Evolutionary conservation across 2,113 vertebrate genomes (phyloP), one percentile per base, ranked within the genome.

Genomic region (Labeo rohita): DNA sequence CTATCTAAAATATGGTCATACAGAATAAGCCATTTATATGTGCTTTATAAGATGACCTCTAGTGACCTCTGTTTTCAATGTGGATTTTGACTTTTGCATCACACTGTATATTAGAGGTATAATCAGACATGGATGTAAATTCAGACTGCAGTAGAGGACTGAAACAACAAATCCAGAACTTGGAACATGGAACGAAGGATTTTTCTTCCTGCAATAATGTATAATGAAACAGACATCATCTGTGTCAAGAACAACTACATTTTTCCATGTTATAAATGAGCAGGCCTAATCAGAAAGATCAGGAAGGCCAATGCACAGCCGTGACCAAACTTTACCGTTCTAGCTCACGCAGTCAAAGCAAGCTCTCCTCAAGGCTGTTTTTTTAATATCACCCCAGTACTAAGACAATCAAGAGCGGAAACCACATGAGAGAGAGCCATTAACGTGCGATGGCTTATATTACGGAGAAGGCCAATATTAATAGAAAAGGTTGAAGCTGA

Each of bases 361-460:
- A 82, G 52, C 80, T 70, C 28, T 52, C 28, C 23, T 50, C 65
- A 50, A 52, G 63, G 16, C 65, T 70, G 23, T 77, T 77, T 70
- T 68, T 61, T 68, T 43, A 8, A 68, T 81, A 82, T 82, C 80
- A 68, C 63, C 47, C 80, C 63, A 82, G 28, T 21, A 52, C 80
- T 54, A 54, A 68, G 61, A 82, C 80, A 84, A 84, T 84, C 78
- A 86, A 73, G 82, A 54, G 34, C 18, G 34, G 82, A 84, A 74
- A 84, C 82, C 82, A 84, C 45, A 88, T 54, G 39, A 77, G 39
- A 56, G 28, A 52, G 28, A 18, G 34, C 1, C 45, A 21, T 84
- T 80, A 61, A 54, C 28, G 65, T 82, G 63, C 6, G 7, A 70
- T 52, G 80, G 65, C 15, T 70, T 82, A 50, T 34, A 82, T 82